A percentile compares a stretch with the other conserved stretches of the same genome.
Evolutionary conservation across 2,797 vertebrate genomes (phyloP).

Genomic region (Takifugu rubripes): DNA sequence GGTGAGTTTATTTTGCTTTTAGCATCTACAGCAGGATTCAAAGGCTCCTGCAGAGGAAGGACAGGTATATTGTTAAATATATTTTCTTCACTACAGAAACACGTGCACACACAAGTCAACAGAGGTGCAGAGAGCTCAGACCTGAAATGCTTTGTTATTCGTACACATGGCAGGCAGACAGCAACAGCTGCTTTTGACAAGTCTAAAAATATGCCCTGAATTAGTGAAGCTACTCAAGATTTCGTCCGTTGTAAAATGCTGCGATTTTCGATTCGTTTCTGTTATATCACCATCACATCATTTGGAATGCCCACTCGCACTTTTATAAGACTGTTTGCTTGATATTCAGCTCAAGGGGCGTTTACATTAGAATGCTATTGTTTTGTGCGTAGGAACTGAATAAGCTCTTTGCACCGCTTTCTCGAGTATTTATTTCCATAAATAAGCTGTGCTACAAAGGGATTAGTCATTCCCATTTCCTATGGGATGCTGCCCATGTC

Average conservation of each 20-base stretch:
- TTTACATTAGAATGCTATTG: neutral
- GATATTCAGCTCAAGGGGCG: too few relatives aligned
- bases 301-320: too few relatives aligned
- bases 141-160: conserved; percentile 29
- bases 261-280: conserved; percentile 17
- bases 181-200: conserved; percentile 44
- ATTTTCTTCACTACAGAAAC: neutral
- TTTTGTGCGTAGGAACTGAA: neutral
- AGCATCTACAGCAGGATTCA: neutral
- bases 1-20: neutral
- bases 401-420: neutral
- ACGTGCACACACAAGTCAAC: conserved; percentile 20
- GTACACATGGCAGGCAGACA: conserved; percentile 22
- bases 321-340: too few relatives aligned
- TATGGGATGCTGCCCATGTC: conserved; percentile 28
- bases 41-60: neutral
- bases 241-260: conserved; percentile 12
- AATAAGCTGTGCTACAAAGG: conserved; percentile 22
- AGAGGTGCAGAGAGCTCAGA: conserved; percentile 35
- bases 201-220: conserved; percentile 47
- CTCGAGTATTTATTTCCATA: conserved; percentile 8
- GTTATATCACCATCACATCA: neutral
- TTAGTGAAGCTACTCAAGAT: conserved; percentile 1
- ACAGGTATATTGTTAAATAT: neutral
- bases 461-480: conserved; percentile 23